Conservation (phyloP, 1,140 invertebrate genomes). For the Maniola jurtina region DNA sequence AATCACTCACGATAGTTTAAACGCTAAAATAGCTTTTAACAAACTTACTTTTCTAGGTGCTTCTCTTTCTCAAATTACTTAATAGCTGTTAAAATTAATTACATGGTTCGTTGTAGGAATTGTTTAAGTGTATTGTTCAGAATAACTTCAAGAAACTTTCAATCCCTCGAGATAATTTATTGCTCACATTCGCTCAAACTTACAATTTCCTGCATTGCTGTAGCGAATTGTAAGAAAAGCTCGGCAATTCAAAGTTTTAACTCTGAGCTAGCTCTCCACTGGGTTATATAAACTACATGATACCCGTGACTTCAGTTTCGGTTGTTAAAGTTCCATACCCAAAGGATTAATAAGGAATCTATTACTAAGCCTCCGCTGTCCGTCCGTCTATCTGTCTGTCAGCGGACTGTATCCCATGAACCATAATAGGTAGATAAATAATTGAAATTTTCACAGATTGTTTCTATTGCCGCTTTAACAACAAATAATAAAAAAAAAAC, state of each 20-base stretch:
- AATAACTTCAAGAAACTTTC: neutral
- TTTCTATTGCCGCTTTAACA: too few species aligned
- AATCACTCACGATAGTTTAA: too few species aligned
- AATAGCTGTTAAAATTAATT: neutral
- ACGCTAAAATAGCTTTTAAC: too few species aligned
- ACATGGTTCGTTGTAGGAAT: neutral
- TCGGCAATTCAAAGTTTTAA: neutral
- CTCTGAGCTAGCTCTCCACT: neutral
- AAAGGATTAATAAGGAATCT: too few species aligned
- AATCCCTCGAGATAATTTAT: neutral
- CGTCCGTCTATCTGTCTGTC: too few species aligned
- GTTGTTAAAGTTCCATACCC: too few species aligned
- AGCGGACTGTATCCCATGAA: too few species aligned
- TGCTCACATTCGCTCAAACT: neutral
- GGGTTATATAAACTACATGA: neutral
- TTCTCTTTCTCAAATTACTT: neutral
- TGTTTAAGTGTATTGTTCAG: neutral
- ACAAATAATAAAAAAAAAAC: too few species aligned
- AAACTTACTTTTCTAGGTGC: neutral
- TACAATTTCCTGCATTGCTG: neutral
- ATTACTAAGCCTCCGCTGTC: too few species aligned
- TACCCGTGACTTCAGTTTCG: too few species aligned
- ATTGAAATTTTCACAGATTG: too few species aligned
- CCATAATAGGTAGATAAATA: too few species aligned
- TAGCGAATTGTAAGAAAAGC: neutral